These are phyloP conservation scores for Philereme transversata DNA, from an alignment of 2,888 invertebrate genomes.

Conservation along the genomic window DNA sequence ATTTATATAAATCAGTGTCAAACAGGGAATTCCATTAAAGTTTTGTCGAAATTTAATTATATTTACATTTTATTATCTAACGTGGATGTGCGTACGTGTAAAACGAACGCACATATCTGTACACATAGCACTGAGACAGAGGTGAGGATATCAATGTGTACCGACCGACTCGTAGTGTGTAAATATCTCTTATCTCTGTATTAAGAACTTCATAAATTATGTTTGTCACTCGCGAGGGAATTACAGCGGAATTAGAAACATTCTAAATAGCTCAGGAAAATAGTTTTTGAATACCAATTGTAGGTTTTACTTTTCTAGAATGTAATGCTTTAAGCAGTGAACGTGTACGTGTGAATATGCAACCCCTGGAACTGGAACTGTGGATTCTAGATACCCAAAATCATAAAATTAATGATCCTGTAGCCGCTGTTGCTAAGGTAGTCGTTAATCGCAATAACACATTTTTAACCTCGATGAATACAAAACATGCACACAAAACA, in stretches of 20 bases:
- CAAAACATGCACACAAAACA: conserved; percentile 4
- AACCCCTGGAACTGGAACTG: too few species aligned
- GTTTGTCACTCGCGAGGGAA: conserved; percentile 79
- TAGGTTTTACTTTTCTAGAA: too few species aligned
- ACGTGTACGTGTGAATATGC: too few species aligned
- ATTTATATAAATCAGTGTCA: conserved; percentile 49
- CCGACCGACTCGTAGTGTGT: conserved; percentile 64
- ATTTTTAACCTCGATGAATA: not conserved
- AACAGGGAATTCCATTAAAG: conserved; percentile 50
- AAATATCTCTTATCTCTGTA: conserved; percentile 80
- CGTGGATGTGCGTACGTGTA: conserved; percentile 75
- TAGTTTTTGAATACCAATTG: not conserved
- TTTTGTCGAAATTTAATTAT: conserved; percentile 57
- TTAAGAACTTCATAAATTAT: conserved; percentile 83
- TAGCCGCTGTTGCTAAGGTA: too few species aligned
- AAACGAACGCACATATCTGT: conserved; percentile 78
- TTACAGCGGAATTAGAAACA: conserved; percentile 60
- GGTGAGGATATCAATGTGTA: conserved; percentile 74
- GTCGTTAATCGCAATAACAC: too few species aligned
- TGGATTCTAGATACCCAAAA: too few species aligned
- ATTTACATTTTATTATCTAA: conserved; percentile 73
- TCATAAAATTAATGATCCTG: too few species aligned
- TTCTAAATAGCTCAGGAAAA: conserved; percentile 34
- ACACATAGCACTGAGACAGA: conserved; percentile 78
- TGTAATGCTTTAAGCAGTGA: too few species aligned